These are phyloP conservation scores for Sycophila texana DNA, from an alignment of 2,888 invertebrate genomes.

Conservation along the genomic window DNA sequence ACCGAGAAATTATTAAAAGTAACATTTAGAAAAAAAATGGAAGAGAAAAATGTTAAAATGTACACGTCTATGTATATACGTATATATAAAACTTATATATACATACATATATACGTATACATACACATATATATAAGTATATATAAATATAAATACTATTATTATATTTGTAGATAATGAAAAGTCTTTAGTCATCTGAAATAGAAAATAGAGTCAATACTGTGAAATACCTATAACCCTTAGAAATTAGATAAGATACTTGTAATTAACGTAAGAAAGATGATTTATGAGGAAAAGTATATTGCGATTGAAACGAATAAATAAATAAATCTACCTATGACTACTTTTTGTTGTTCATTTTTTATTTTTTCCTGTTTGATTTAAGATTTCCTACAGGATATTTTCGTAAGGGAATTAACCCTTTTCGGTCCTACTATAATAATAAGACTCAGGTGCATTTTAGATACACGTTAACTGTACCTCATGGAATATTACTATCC, in stretches of 20 bases:
- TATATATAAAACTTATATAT: too few species aligned
- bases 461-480: too few species aligned
- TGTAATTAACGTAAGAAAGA: conserved; percentile 71
- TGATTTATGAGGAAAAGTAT: conserved; percentile 67
- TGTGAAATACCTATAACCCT: conserved; percentile 72
- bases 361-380: not conserved
- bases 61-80: conserved; percentile 54
- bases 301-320: conserved; percentile 67
- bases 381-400: too few species aligned
- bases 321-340: conserved; percentile 59
- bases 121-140: conserved; percentile 60
- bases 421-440: too few species aligned
- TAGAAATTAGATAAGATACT: conserved; percentile 66
- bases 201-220: conserved; percentile 74
- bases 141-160: conserved; percentile 57
- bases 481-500: too few species aligned
- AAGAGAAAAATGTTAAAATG: conserved; percentile 47
- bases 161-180: conserved; percentile 73
- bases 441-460: too few species aligned
- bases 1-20: conserved; percentile 25
- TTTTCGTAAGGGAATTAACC: not conserved
- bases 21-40: conserved; percentile 38
- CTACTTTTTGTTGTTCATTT: conserved; percentile 30
- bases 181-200: conserved; percentile 70
- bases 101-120: conserved; percentile 50